Conservation (phyloP, 1,140 invertebrate species). For the Tetragnatha versicolor region DNA sequence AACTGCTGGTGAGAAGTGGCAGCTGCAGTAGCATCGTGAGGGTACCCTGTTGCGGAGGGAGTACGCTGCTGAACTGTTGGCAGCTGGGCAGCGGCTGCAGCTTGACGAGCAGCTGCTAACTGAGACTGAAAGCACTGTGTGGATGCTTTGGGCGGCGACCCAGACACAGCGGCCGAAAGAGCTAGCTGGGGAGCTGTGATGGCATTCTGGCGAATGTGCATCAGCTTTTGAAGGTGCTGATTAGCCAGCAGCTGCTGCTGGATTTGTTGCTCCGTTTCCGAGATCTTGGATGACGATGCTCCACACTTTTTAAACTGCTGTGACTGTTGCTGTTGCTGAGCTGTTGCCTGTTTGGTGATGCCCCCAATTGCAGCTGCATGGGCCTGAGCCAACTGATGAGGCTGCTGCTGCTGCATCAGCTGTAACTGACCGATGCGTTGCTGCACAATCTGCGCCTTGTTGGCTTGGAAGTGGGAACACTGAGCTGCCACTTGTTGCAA, state of each 20-base stretch:
- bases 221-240: conserved; percentile 42
- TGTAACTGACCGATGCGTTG: conserved; percentile 39
- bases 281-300: conserved; percentile 15
- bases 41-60: conserved; percentile 6
- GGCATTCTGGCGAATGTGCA: conserved; percentile 46
- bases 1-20: conserved; percentile 31
- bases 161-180: conserved; percentile 3
- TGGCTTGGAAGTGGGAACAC: conserved; percentile 41
- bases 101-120: conserved; percentile 34
- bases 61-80: conserved; percentile 19
- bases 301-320: too few relatives aligned
- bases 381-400: too few relatives aligned
- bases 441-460: conserved; percentile 28
- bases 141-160: conserved; percentile 19
- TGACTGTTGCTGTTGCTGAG: neutral
- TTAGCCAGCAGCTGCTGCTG: conserved; percentile 46
- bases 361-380: too few relatives aligned
- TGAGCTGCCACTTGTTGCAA: conserved; percentile 31
- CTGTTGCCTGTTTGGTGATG: conserved; percentile 25
- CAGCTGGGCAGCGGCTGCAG: conserved; percentile 24
- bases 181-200: conserved; percentile 27
- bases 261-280: conserved; percentile 35
- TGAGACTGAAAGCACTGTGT: conserved; percentile 49
- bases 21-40: too few relatives aligned
- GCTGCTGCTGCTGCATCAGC: conserved; percentile 36